Conservation (phyloP, 2,113 vertebrate species). For the Cinclus cinclus region DNA sequence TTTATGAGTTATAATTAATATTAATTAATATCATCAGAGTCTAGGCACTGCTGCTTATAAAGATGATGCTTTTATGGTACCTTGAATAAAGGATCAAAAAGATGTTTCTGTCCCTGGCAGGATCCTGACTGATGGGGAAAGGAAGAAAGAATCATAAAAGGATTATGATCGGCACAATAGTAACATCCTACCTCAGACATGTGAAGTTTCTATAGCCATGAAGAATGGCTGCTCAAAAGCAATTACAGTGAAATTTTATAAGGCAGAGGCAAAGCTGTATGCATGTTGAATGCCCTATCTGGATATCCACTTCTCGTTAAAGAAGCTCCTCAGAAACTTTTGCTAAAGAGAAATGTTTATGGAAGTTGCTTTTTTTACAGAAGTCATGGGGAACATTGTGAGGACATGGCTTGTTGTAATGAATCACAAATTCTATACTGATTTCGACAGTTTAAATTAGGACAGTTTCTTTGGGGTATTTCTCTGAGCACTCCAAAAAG, state of each 20-base stretch:
- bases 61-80: not conserved
- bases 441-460: not conserved
- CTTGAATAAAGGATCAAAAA: not conserved
- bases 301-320: not conserved
- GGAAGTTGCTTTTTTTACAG: not conserved
- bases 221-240: not conserved
- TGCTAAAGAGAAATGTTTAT: not conserved
- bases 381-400: not conserved
- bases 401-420: fast-evolving
- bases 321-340: not conserved
- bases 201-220: not conserved
- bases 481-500: not conserved
- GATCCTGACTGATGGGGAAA: not conserved
- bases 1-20: not conserved
- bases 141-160: not conserved
- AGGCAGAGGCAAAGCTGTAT: not conserved
- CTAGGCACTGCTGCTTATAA: not conserved
- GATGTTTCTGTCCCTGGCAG: not conserved
- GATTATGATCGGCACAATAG: not conserved
- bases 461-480: not conserved
- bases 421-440: not conserved
- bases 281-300: not conserved
- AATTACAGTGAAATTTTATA: not conserved
- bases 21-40: not conserved
- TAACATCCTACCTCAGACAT: not conserved